These are phyloP conservation scores for Paraplagusia blochii DNA, from an alignment of 2,113 vertebrate species.

Conservation along the genomic window DNA sequence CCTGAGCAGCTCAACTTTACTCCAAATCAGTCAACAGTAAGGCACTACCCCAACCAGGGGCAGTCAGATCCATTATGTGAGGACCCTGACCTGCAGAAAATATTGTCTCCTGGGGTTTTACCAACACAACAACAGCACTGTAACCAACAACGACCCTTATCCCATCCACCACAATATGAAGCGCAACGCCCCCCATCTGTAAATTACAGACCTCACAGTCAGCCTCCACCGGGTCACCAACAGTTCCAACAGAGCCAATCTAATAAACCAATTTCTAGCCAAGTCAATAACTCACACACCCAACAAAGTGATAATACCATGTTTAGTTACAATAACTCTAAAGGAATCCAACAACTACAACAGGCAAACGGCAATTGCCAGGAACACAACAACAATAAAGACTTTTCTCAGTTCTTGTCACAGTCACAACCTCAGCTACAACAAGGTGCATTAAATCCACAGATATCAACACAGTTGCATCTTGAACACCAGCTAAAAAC, in stretches of 20 bases:
- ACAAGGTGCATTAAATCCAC: slow-evolving; percentile 60
- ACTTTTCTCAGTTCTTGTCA: slow-evolving; percentile 66
- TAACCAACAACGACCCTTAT: slow-evolving; percentile 67
- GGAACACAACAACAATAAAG: slow-evolving; percentile 49
- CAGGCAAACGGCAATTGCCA: slow-evolving; percentile 72
- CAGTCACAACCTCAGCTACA: slow-evolving; percentile 70
- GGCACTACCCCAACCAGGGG: slow-evolving; percentile 59
- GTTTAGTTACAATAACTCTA: slow-evolving; percentile 65
- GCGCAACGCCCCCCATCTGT: slow-evolving; percentile 74
- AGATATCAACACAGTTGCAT: slow-evolving; percentile 55
- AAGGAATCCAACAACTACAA: slow-evolving; percentile 66
- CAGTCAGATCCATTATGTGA: slow-evolving; percentile 81
- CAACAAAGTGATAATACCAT: slow-evolving; percentile 65
- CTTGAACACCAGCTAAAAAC: slow-evolving; percentile 63
- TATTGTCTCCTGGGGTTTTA: slow-evolving; percentile 72
- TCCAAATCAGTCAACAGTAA: slow-evolving; percentile 60
- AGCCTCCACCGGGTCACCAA: slow-evolving; percentile 69
- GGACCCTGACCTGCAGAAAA: slow-evolving; percentile 75
- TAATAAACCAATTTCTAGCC: slow-evolving; percentile 60
- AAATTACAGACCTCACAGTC: slow-evolving; percentile 66
- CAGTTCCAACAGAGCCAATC: slow-evolving; percentile 54
- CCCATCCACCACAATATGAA: slow-evolving; percentile 69
- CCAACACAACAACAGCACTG: slow-evolving; percentile 67
- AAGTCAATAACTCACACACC: slow-evolving; percentile 64
- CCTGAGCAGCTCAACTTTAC: slow-evolving; percentile 67